Percentiles rank a stretch among this genome's conserved stretches.
Evolutionary conservation across 2,113 vertebrate genomes (phyloP).

Genomic region (Mustela lutreola): DNA sequence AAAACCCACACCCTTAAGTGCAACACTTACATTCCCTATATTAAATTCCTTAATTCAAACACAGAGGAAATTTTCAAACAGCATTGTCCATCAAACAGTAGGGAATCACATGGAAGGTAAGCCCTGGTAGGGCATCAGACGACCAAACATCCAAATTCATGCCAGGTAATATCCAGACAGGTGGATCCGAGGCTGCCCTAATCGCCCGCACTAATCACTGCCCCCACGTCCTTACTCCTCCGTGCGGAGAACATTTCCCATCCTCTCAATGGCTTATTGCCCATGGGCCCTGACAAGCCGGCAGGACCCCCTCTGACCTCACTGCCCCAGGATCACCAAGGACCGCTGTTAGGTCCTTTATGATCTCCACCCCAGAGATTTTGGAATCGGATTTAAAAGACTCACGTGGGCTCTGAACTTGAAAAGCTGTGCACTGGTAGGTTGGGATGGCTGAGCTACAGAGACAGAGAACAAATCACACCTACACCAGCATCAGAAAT

Average conservation of each 20-base stretch:
- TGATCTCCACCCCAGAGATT: neutral
- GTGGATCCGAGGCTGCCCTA: fast-evolving
- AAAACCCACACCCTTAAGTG: neutral
- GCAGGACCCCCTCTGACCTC: neutral
- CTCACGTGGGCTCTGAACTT: neutral
- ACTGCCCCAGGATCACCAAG: neutral
- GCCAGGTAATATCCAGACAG: neutral
- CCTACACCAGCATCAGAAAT: neutral
- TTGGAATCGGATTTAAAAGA: neutral
- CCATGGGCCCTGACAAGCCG: fast-evolving
- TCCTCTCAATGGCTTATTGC: neutral
- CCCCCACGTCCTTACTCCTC: fast-evolving
- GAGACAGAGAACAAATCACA: neutral
- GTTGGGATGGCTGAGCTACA: neutral
- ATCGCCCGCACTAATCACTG: too few species aligned
- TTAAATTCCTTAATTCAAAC: neutral
- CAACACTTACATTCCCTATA: neutral
- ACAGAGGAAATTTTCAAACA: neutral
- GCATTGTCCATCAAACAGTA: neutral
- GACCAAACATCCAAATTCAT: neutral
- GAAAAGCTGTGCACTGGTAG: neutral
- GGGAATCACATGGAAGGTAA: fast-evolving
- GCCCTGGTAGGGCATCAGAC: too few species aligned
- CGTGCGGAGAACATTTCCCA: neutral
- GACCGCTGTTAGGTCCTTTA: neutral